Evolutionary conservation across 2,888 invertebrate species (phyloP).

Genomic region (Eristalinus sepulchralis): DNA sequence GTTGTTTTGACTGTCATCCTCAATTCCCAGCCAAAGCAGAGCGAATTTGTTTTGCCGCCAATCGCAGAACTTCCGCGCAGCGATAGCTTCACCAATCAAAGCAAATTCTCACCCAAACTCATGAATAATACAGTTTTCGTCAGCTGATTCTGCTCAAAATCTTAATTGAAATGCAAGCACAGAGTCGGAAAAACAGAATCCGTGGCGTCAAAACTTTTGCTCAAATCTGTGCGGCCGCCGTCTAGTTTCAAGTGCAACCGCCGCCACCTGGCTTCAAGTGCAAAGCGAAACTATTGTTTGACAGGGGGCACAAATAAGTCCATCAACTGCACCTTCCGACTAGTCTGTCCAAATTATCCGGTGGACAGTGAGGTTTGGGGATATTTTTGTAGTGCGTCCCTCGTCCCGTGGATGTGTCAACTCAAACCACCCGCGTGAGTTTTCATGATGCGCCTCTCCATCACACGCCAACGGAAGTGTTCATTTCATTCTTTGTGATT

Average conservation of each 20-base stretch:
- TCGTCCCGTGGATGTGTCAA: slow-evolving; percentile 10
- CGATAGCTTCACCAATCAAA: not conserved
- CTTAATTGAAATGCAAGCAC: slow-evolving; percentile 38
- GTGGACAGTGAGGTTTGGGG: not conserved
- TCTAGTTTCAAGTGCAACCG: too few relatives aligned
- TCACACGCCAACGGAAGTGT: not conserved
- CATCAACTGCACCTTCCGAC: slow-evolving; percentile 27
- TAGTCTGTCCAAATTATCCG: slow-evolving; percentile 23
- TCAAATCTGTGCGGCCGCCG: slow-evolving; percentile 31
- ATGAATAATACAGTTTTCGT: slow-evolving; percentile 2
- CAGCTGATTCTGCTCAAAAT: slow-evolving; percentile 32
- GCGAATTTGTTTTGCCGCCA: too few relatives aligned
- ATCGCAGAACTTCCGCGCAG: not conserved
- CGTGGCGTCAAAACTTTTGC: slow-evolving; percentile 29
- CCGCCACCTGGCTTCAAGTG: too few relatives aligned
- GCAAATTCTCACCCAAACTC: not conserved
- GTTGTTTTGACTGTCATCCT: too few relatives aligned
- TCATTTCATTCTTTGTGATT: not conserved
- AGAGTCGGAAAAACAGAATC: slow-evolving; percentile 3
- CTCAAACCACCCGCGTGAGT: too few relatives aligned
- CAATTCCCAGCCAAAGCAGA: not conserved
- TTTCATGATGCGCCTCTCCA: too few relatives aligned
- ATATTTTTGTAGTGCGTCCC: too few relatives aligned
- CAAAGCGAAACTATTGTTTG: not conserved
- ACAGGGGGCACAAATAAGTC: slow-evolving; percentile 27